Conservation (phyloP, 1,140 invertebrate genomes). For the Danaus melanippus region DNA sequence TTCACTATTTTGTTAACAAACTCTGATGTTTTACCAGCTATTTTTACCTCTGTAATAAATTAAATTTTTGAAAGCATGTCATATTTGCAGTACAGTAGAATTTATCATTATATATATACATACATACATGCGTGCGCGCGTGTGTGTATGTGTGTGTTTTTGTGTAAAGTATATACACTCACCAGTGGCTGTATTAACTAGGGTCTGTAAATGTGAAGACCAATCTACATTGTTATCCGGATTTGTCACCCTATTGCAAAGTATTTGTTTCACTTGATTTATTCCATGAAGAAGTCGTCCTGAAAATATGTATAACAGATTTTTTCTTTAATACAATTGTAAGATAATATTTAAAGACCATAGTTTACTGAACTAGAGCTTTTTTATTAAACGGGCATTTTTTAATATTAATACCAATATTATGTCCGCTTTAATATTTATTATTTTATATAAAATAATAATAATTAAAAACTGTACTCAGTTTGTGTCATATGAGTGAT, state of each 20-base stretch:
- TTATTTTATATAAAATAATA: no score
- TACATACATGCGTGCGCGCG: no score
- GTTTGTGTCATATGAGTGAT: constrained; percentile 1
- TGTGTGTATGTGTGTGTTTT: background rate
- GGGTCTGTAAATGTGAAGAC: constrained; percentile 41
- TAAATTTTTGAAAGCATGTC: background rate
- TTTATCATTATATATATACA: no score
- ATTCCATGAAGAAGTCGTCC: constrained; percentile 58
- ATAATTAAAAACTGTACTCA: background rate
- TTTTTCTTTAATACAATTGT: no score
- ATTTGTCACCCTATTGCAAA: constrained; percentile 46
- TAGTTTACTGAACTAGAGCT: no score
- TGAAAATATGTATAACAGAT: constrained; percentile 23
- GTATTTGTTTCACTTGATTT: constrained; percentile 55
- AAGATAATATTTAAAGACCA: no score
- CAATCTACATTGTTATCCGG: constrained; percentile 55
- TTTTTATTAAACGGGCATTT: no score
- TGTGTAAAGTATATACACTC: constrained; percentile 3
- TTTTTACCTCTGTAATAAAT: constrained; percentile 53
- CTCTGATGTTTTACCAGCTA: constrained; percentile 60
- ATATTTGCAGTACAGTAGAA: background rate
- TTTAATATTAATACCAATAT: no score
- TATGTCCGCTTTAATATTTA: no score
- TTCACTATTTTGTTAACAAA: constrained; percentile 63
- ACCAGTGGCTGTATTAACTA: constrained; percentile 59